phyloP scores from a whole-genome alignment of 2,888 invertebrate genomes.

The Dicyrtoma fusca region DNA sequence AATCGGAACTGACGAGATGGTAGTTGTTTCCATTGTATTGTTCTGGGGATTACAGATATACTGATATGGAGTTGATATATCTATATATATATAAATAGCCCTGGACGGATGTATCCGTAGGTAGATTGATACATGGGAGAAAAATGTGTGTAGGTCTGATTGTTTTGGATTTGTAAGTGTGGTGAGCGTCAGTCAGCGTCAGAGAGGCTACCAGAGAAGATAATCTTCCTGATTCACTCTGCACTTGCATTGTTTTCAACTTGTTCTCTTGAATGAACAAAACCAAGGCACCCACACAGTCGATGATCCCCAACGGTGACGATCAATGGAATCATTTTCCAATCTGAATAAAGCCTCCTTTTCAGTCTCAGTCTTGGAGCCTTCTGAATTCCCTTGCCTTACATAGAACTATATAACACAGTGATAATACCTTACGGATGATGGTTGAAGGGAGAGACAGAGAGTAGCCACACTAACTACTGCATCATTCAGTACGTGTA shows the following conservation, averaged over 20 bases:
- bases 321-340: constrained; percentile 38
- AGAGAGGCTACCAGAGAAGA: constrained; percentile 22
- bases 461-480: too few species aligned
- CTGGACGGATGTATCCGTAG: too few species aligned
- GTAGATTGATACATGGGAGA: neutral
- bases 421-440: too few species aligned
- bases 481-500: too few species aligned
- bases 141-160: neutral
- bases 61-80: too few species aligned
- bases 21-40: neutral
- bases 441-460: too few species aligned
- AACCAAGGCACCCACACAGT: constrained; percentile 32
- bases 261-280: constrained; percentile 31
- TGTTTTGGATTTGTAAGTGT: neutral
- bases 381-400: neutral
- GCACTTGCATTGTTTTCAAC: constrained; percentile 34
- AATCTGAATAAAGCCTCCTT: constrained; percentile 25
- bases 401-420: too few species aligned
- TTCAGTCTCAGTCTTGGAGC: neutral
- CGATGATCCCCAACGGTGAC: constrained; percentile 17
- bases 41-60: too few species aligned
- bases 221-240: constrained; percentile 32
- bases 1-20: neutral
- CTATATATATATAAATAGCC: too few species aligned
- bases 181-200: constrained; percentile 8